phyloP scores from a whole-genome alignment of 2,797 vertebrate species.

The Urocyon cinereoargenteus region DNA sequence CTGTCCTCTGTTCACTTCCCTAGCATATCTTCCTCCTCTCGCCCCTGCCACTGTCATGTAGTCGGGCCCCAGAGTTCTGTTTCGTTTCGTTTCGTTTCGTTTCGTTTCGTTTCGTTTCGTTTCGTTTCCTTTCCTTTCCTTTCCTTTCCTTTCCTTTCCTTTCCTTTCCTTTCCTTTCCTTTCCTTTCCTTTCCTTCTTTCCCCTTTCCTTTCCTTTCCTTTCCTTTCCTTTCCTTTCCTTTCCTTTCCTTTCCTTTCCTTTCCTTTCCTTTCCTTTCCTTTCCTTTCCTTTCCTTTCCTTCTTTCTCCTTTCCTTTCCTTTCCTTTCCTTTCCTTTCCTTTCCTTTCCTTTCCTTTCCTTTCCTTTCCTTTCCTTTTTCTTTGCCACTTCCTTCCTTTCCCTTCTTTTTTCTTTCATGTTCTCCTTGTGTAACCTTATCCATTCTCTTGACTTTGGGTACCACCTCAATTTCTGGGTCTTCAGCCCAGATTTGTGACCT shows the following conservation, averaged over 20 bases:
- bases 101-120: background rate
- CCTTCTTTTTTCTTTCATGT: background rate
- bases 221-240: background rate
- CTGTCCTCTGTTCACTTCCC: background rate
- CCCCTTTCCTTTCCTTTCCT: background rate
- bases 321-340: no score
- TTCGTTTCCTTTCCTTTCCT: background rate
- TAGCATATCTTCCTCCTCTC: background rate
- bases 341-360: no score
- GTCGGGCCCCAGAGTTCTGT: background rate
- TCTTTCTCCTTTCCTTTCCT: background rate
- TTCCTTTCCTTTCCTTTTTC: no score
- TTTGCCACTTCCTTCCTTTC: background rate
- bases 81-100: background rate
- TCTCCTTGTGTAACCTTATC: background rate
- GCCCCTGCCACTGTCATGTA: background rate
- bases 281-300: no score
- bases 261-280: no score
- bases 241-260: no score
- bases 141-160: no score
- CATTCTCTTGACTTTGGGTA: background rate
- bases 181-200: no score
- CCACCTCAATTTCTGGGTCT: background rate
- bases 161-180: no score
- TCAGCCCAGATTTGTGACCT: background rate